Evolutionary conservation across 2,888 invertebrate species (phyloP).

Genomic region (Parnassius mnemosyne): DNA sequence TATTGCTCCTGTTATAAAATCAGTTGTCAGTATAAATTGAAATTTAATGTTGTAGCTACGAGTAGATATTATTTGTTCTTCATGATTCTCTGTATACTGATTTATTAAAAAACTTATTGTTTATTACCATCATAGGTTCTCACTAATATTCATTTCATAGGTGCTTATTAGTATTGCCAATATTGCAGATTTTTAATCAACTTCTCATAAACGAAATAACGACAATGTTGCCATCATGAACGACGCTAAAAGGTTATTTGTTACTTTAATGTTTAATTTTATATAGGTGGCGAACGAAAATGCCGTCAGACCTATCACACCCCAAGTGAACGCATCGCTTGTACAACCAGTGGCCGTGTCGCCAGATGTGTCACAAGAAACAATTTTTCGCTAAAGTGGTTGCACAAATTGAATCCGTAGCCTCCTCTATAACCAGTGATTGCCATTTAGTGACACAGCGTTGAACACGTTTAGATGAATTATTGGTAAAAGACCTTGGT

Average conservation of each 20-base stretch:
- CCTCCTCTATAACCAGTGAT: constrained; percentile 54
- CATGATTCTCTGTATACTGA: no score
- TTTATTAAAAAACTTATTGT: no score
- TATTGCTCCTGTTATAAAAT: constrained; percentile 84
- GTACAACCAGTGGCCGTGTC: constrained; percentile 32
- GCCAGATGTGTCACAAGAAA: constrained; percentile 65
- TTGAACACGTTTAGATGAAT: constrained; percentile 21
- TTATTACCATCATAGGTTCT: no score
- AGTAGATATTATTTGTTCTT: no score
- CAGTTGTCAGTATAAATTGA: background rate
- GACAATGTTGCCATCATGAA: no score
- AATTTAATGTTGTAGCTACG: no score
- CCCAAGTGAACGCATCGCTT: constrained; percentile 8
- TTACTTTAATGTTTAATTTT: constrained; percentile 11
- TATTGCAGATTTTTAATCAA: no score
- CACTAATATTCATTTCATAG: no score
- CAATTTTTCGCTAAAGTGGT: constrained; percentile 78
- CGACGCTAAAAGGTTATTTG: constrained; percentile 4
- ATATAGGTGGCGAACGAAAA: background rate
- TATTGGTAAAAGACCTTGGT: constrained; percentile 12
- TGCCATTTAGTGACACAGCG: constrained; percentile 46
- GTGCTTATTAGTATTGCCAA: no score
- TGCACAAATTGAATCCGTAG: constrained; percentile 72
- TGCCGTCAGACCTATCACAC: constrained; percentile 11
- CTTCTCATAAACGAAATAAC: no score